phyloP scores from a whole-genome alignment of 2,888 invertebrate genomes.

The Agonopterix alstromeriana region DNA sequence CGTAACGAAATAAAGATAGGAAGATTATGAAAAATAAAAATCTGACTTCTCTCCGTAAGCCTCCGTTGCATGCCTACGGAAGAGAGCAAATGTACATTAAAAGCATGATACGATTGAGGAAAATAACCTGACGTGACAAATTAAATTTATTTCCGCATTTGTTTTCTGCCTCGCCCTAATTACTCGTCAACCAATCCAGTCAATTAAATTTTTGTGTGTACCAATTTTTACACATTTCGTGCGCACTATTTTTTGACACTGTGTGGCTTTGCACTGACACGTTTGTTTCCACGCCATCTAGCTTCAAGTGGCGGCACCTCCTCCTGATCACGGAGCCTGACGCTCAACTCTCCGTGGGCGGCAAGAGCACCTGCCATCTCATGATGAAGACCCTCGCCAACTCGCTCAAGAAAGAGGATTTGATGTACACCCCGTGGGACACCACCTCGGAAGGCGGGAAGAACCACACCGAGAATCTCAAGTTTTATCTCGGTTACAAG shows the following conservation, averaged over 20 bases:
- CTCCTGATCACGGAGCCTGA: conserved; percentile 84
- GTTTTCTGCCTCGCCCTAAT: too few species aligned
- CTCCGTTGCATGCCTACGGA: too few species aligned
- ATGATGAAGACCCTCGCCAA: conserved; percentile 84
- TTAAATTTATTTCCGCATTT: too few species aligned
- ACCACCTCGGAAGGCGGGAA: conserved; percentile 72
- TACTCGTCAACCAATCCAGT: too few species aligned
- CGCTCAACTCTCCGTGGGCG: conserved; percentile 81
- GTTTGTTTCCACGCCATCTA: conserved; percentile 66
- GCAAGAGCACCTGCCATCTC: conserved; percentile 83
- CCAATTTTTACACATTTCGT: neutral
- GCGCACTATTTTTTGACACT: conserved; percentile 26
- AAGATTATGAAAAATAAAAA: too few species aligned
- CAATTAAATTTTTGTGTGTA: too few species aligned
- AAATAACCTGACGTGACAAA: too few species aligned
- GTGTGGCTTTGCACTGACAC: conserved; percentile 56
- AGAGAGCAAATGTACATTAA: too few species aligned
- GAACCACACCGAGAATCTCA: conserved; percentile 78
- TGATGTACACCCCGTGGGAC: conserved; percentile 78
- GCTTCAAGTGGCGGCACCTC: conserved; percentile 82
- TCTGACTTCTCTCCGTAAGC: too few species aligned
- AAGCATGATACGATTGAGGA: too few species aligned
- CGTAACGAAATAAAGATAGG: too few species aligned
- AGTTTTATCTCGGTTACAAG: conserved; percentile 80
- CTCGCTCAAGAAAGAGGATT: conserved; percentile 61